Conservation (phyloP, 2,797 vertebrate species). For the Schizopygopsis pylzovi region DNA sequence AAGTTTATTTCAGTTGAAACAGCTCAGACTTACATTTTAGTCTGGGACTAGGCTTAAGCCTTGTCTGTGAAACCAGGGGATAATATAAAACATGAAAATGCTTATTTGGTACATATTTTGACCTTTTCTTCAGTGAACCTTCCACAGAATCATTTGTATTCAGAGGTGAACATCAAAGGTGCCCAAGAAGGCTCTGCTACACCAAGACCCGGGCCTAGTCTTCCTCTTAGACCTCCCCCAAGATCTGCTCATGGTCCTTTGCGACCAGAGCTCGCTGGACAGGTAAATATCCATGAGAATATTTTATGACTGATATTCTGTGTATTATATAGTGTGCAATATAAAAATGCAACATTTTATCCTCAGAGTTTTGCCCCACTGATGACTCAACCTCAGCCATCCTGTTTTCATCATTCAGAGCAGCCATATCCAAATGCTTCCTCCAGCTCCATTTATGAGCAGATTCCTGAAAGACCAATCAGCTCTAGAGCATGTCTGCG, state of each 20-base stretch:
- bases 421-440: background rate
- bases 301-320: background rate
- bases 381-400: conserved; percentile 1
- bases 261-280: conserved; percentile 26
- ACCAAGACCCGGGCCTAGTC: conserved; percentile 38
- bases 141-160: conserved; percentile 61
- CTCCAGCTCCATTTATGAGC: conserved; percentile 61
- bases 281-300: conserved; percentile 44
- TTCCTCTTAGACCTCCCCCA: conserved; percentile 58
- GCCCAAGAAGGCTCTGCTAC: conserved; percentile 28
- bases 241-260: conserved; percentile 26
- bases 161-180: conserved; percentile 66
- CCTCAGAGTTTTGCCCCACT: conserved; percentile 33
- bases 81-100: background rate
- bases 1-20: too few relatives aligned
- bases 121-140: conserved; percentile 23
- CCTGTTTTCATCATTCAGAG: conserved; percentile 26
- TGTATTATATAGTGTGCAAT: background rate
- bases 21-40: too few relatives aligned
- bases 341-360: background rate
- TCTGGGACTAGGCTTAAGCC: too few relatives aligned
- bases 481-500: conserved; percentile 51
- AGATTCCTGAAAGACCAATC: conserved; percentile 58
- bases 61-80: too few relatives aligned
- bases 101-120: background rate